Evolutionary conservation across 64 coral and sea anemone species (phyloP).

Genomic region (Pachyseris speciosa): DNA sequence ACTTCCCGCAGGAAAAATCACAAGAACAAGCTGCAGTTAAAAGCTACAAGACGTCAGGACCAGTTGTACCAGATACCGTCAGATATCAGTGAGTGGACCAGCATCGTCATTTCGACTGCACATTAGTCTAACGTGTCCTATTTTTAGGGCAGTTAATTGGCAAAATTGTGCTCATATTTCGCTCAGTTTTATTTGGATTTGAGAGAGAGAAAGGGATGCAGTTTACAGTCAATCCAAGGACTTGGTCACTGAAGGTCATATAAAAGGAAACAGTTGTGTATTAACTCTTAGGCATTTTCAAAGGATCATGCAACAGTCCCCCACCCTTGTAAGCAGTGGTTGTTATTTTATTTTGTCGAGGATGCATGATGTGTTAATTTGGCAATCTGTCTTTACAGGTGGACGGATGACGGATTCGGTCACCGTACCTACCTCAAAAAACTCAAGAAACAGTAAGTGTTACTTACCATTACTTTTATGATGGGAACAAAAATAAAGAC

Average conservation of each 20-base stretch:
- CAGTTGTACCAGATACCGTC: constrained; percentile 89
- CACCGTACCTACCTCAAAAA: constrained; percentile 94
- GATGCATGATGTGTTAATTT: not conserved
- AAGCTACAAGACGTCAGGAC: constrained; percentile 84
- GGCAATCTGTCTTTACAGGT: constrained; percentile 33
- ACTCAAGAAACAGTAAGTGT: constrained; percentile 73
- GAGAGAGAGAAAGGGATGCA: too few species aligned
- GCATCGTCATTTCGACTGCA: too few species aligned
- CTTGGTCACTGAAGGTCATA: too few species aligned
- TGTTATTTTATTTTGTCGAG: not conserved
- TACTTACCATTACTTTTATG: not conserved
- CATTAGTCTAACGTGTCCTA: too few species aligned
- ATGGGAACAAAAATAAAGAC: too few species aligned
- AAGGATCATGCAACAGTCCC: too few species aligned
- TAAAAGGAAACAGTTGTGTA: too few species aligned
- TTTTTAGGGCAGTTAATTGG: too few species aligned
- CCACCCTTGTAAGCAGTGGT: not conserved
- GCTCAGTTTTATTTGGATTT: too few species aligned
- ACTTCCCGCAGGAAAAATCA: constrained; percentile 88
- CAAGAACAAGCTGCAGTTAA: constrained; percentile 40
- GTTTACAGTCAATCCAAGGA: too few species aligned
- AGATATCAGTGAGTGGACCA: constrained; percentile 88
- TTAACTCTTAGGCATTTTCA: too few species aligned
- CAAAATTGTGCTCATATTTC: too few species aligned
- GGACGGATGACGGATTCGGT: constrained; percentile 99